Evolutionary conservation across 2,113 vertebrate species (phyloP).

Genomic region (Psilopogon haemacephalus): DNA sequence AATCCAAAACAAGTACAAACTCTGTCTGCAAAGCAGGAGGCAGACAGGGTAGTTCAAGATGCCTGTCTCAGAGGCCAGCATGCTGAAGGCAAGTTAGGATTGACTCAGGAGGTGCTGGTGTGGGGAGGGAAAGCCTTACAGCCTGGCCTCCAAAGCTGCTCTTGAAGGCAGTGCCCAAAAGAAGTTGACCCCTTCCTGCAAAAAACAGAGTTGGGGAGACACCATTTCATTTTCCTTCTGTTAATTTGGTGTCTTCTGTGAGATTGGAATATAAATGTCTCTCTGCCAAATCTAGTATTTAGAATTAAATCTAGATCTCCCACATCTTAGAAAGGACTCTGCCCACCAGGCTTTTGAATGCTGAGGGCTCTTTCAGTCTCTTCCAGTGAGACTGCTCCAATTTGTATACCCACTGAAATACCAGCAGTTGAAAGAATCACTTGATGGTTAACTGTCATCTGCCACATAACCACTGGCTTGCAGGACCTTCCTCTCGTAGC

Average conservation of each 20-base stretch:
- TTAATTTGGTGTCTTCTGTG: neutral
- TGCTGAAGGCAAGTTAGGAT: neutral
- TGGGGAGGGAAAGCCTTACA: neutral
- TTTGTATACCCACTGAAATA: neutral
- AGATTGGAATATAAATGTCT: neutral
- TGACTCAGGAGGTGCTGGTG: neutral
- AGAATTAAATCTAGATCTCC: neutral
- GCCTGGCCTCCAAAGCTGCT: neutral
- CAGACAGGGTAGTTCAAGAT: neutral
- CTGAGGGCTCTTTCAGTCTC: neutral
- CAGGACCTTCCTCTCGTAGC: neutral
- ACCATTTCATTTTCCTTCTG: neutral
- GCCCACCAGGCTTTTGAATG: neutral
- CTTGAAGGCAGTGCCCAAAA: neutral
- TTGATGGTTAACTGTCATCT: neutral
- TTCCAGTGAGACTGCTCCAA: neutral
- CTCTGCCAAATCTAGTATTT: neutral
- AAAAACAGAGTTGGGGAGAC: neutral
- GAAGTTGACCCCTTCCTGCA: neutral
- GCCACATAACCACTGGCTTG: neutral
- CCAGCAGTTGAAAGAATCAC: neutral
- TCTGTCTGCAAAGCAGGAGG: neutral
- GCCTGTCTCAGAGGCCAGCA: neutral
- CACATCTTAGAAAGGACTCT: neutral
- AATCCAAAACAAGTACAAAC: neutral